Conservation (phyloP, 2,797 vertebrate species). For the Tinamus major region DNA sequence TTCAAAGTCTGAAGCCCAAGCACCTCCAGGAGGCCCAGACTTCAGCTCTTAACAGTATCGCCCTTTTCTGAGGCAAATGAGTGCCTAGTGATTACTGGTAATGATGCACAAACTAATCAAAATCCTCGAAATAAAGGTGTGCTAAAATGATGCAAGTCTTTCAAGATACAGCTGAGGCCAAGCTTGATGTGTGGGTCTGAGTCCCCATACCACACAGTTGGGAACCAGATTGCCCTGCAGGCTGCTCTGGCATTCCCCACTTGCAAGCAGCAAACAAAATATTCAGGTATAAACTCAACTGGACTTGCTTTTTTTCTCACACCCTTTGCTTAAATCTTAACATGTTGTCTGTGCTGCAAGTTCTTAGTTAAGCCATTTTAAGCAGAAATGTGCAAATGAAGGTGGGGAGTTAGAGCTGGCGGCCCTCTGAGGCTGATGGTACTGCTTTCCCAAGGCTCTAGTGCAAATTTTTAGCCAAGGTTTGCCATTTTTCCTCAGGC, state of each 20-base stretch:
- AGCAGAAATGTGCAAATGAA: too few species aligned
- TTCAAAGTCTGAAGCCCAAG: not conserved
- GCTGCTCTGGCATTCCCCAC: not conserved
- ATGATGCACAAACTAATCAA: not conserved
- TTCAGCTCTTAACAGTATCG: not conserved
- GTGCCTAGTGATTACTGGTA: not conserved
- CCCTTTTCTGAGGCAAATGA: not conserved
- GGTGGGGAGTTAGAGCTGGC: too few species aligned
- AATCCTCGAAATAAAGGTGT: not conserved
- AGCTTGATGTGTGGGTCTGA: not conserved
- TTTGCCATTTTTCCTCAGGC: not conserved
- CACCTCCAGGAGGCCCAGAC: rapidly evolving
- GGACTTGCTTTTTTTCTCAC: not conserved
- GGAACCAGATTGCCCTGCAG: rapidly evolving
- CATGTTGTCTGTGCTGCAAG: too few species aligned
- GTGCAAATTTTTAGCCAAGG: not conserved
- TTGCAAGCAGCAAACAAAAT: not conserved
- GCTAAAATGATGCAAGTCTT: not conserved
- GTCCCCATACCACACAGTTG: rapidly evolving
- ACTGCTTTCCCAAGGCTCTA: not conserved
- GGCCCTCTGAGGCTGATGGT: not conserved
- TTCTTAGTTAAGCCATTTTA: too few species aligned
- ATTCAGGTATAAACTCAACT: rapidly evolving
- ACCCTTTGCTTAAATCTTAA: not conserved
- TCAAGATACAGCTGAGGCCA: rapidly evolving